A percentile compares a stretch with the other conserved stretches of the same genome.
These are phyloP conservation scores for Periophthalmus magnuspinnatus DNA, from an alignment of 2,797 vertebrate species.

Conservation along the genomic window DNA sequence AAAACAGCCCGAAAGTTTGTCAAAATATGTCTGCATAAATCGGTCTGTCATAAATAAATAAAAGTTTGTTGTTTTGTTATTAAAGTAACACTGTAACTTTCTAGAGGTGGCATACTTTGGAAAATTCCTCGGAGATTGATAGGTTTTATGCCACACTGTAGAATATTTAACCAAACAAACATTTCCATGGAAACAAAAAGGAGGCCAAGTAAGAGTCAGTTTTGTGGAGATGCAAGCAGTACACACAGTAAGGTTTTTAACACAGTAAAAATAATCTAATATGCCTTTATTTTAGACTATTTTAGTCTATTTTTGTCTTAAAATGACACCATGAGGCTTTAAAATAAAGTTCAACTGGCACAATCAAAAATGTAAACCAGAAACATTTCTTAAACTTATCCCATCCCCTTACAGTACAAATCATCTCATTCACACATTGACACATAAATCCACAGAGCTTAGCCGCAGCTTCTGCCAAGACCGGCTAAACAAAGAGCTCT, in stretches of 20 bases:
- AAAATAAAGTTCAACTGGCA: conserved; percentile 1
- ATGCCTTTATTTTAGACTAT: neutral
- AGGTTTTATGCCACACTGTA: too few relatives aligned
- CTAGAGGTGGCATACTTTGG: too few relatives aligned
- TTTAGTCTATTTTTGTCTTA: neutral
- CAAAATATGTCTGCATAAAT: neutral
- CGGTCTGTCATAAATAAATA: neutral
- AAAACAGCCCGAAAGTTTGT: neutral
- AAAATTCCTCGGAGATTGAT: too few relatives aligned
- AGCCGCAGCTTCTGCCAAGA: conserved; percentile 49
- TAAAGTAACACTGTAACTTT: too few relatives aligned
- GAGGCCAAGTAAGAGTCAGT: too few relatives aligned
- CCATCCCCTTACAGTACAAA: conserved; percentile 11
- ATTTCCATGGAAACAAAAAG: too few relatives aligned
- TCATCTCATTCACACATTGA: conserved; percentile 28
- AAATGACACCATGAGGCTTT: neutral
- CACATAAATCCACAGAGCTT: conserved; percentile 43
- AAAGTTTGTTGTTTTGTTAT: neutral
- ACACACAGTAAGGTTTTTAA: too few relatives aligned
- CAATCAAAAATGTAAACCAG: conserved; percentile 15
- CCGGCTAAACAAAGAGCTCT: conserved; percentile 60
- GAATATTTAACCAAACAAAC: too few relatives aligned
- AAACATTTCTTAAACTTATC: conserved; percentile 7
- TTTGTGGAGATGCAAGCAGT: too few relatives aligned
- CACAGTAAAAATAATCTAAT: too few relatives aligned